Conservation (phyloP, 2,888 invertebrate species). For the Therioaphis trifolii region DNA sequence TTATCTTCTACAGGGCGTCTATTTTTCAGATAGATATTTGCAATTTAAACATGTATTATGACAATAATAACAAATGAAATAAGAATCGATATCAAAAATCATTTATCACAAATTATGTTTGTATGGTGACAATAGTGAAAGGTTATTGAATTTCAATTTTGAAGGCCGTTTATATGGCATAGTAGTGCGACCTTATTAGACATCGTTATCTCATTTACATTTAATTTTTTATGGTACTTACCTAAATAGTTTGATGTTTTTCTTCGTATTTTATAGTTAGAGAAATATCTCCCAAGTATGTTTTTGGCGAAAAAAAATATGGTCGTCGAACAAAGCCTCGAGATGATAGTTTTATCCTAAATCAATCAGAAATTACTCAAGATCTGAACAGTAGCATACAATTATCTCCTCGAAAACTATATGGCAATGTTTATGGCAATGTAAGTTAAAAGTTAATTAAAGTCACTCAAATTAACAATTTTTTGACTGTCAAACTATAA, state of each 20-base stretch:
- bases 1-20: not conserved
- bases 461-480: too few species aligned
- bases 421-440: constrained; percentile 40
- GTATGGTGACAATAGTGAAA: constrained; percentile 37
- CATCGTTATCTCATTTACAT: constrained; percentile 1
- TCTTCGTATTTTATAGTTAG: constrained; percentile 70
- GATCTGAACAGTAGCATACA: constrained; percentile 32
- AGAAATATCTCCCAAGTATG: constrained; percentile 79
- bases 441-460: constrained; percentile 14
- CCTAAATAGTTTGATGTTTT: not conserved
- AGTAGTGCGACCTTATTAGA: constrained; percentile 19
- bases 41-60: not conserved
- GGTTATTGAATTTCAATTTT: constrained; percentile 48
- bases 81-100: constrained; percentile 32
- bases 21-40: not conserved
- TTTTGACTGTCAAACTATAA: too few species aligned
- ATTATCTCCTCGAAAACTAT: constrained; percentile 34
- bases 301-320: constrained; percentile 81
- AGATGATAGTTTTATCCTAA: constrained; percentile 45
- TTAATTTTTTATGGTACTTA: constrained; percentile 16
- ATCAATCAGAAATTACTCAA: constrained; percentile 25
- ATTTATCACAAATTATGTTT: constrained; percentile 35
- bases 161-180: constrained; percentile 17
- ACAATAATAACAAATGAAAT: constrained; percentile 1
- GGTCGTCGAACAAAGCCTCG: constrained; percentile 77